phyloP scores from a whole-genome alignment of 2,113 vertebrate genomes.

The Pomatostomus ruficeps region DNA sequence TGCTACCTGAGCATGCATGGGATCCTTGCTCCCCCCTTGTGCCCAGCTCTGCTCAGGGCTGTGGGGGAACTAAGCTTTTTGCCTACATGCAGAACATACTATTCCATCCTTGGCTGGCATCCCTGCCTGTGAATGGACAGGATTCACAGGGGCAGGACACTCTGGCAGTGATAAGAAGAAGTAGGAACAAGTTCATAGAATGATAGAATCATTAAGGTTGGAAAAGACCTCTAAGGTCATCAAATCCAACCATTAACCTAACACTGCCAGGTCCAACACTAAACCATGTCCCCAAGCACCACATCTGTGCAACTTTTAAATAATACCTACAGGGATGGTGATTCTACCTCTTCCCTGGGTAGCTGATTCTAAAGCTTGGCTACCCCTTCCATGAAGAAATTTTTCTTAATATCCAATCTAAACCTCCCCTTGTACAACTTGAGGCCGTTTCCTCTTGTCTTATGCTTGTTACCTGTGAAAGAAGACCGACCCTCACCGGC shows the following conservation, averaged over 20 bases:
- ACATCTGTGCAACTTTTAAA: neutral
- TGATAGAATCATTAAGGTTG: neutral
- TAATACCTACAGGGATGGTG: neutral
- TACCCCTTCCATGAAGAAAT: neutral
- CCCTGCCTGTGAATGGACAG: neutral
- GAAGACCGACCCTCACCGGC: neutral
- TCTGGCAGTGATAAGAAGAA: neutral
- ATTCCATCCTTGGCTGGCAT: neutral
- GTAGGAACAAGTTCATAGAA: neutral
- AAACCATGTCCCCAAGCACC: neutral
- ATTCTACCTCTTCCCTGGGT: neutral
- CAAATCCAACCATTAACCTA: neutral
- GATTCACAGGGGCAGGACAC: neutral
- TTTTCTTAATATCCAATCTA: neutral
- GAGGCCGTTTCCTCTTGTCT: neutral
- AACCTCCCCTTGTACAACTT: neutral
- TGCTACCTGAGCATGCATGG: accelerated
- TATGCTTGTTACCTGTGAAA: neutral
- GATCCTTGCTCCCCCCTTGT: neutral
- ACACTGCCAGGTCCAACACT: neutral
- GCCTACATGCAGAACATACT: accelerated
- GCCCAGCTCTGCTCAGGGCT: neutral
- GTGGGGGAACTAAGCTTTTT: neutral
- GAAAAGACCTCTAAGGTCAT: neutral
- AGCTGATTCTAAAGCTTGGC: neutral